Conservation (phyloP, 1,140 invertebrate species). For the Sipha flava region DNA sequence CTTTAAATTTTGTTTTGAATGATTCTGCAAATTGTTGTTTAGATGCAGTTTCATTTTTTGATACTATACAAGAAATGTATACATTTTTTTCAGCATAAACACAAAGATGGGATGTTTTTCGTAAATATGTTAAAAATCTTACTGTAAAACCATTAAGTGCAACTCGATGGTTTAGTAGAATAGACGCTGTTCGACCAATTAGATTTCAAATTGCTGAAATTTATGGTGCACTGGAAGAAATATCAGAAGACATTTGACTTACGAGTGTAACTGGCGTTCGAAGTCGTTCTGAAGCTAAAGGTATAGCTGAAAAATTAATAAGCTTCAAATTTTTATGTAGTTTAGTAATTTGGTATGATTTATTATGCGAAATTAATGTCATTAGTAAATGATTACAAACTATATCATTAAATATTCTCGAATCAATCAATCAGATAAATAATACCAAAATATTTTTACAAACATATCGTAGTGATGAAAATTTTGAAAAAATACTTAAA, state of each 20-base stretch:
- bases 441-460: too few species aligned
- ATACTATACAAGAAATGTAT: constrained; percentile 37
- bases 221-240: constrained; percentile 4
- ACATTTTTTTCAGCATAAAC: constrained; percentile 38
- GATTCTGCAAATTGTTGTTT: constrained; percentile 41
- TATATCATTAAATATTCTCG: too few species aligned
- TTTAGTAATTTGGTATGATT: too few species aligned
- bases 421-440: too few species aligned
- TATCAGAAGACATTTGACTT: background rate
- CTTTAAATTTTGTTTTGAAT: constrained; percentile 40
- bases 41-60: constrained; percentile 37
- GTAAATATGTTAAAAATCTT: background rate
- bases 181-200: constrained; percentile 33
- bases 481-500: too few species aligned
- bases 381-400: too few species aligned
- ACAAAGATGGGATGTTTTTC: constrained; percentile 34
- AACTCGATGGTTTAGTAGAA: constrained; percentile 34
- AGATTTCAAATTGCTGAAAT: background rate
- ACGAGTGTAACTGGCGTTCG: background rate
- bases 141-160: background rate
- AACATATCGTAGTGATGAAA: too few species aligned
- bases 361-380: too few species aligned
- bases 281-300: too few species aligned
- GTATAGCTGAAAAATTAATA: too few species aligned
- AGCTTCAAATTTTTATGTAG: too few species aligned